A percentile compares a stretch with the other conserved stretches of the same genome.
Evolutionary conservation across 1,140 invertebrate species (phyloP).

Genomic region (Drosophila repletoides): DNA sequence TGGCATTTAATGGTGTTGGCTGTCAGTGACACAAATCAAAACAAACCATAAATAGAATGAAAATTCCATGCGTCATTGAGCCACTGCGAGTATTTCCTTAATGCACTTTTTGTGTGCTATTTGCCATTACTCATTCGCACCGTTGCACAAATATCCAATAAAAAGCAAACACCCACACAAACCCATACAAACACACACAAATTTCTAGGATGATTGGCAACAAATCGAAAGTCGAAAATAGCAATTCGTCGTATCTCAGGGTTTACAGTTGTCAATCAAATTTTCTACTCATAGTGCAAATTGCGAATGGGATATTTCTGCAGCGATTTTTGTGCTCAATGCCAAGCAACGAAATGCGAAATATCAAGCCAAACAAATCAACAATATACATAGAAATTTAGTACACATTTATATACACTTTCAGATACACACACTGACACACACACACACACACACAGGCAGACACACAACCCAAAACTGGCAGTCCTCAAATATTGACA

Average conservation of each 20-base stretch:
- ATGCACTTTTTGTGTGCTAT: neutral
- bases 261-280: conserved; percentile 57
- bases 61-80: too few species aligned
- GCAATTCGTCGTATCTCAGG: conserved; percentile 32
- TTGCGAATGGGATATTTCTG: conserved; percentile 58
- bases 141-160: conserved; percentile 20
- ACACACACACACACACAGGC: conserved; percentile 5
- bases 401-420: conserved; percentile 1
- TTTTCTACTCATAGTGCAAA: conserved; percentile 40
- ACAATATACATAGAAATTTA: conserved; percentile 19
- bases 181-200: too few species aligned
- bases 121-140: conserved; percentile 24
- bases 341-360: conserved; percentile 36
- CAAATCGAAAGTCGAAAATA: conserved; percentile 42
- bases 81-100: neutral
- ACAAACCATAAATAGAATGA: too few species aligned
- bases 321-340: conserved; percentile 47
- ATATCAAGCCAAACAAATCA: conserved; percentile 52
- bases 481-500: conserved; percentile 52
- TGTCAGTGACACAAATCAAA: too few species aligned
- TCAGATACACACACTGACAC: neutral
- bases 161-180: neutral
- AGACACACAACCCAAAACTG: conserved; percentile 3
- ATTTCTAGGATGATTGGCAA: too few species aligned
- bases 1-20: too few species aligned